Evolutionary conservation across 2,888 invertebrate genomes (phyloP), one percentile per base, ranked within the genome.

Genomic region (Pandemis cinnamomeana): DNA sequence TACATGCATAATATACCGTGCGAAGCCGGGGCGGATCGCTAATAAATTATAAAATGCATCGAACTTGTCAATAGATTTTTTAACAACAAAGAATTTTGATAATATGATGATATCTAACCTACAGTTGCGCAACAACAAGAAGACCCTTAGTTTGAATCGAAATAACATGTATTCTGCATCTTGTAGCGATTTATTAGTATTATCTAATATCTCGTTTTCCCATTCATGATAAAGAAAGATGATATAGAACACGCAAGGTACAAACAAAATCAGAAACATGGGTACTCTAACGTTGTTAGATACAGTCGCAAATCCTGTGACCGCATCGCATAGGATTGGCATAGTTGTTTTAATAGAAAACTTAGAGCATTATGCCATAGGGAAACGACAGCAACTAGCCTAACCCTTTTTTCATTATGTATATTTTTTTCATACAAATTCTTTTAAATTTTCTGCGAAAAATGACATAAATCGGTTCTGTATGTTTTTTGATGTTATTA

Each of bases 281-380:
- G 20, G n/a, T 15, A 67, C 67, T 51, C 15, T 51, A 71, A 44
- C 58, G 60, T 63, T 68, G 41, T 68, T 69, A 7, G 53, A 51
- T 27, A 68, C 11, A 44, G 63, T 20, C 44, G 10, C 55, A n/a
- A 66, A 20, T 58, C 42, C 63, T 41, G 48, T 60, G 55, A 10
- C 7, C 51, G 51, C 27, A 55, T 20, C 15, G n/a, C n/a, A n/a
- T 55, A 46, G 20, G 53, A 36, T 71, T 70, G 44, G 51, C 53
- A 20, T 64, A 11, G 62, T 71, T 70, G 77, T 67, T 64, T 61
- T 64, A 63, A 68, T 73, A 71, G 77, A 79, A 80, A n/a, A 15
- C 55, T 55, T 20, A 55, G 55, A 55, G 20, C 2, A 15, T 20
- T 7, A 15, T 8, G 8, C 55, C 55, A 55, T 20, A 7, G 4